Conservation (phyloP, 2,888 invertebrate species). For the Scaptomyza caliginosa region DNA sequence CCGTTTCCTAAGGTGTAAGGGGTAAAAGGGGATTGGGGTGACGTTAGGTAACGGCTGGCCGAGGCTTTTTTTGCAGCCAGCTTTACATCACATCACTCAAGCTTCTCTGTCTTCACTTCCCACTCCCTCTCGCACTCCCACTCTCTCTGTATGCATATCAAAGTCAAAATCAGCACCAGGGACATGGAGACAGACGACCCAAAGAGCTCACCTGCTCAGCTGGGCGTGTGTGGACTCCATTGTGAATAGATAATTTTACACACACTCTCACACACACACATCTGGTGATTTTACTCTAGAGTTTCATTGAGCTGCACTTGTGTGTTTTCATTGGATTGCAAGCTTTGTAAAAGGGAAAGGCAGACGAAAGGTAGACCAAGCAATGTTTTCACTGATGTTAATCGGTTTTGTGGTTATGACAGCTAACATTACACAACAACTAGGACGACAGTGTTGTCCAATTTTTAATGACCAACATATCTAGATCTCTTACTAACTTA, state of each 20-base stretch:
- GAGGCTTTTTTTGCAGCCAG: conserved; percentile 1
- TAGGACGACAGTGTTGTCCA: conserved; percentile 6
- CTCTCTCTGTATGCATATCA: conserved; percentile 61
- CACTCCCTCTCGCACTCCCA: background rate
- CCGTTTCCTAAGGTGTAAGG: conserved; percentile 16
- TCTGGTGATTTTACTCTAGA: conserved; percentile 16
- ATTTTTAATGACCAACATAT: background rate
- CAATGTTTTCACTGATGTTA: conserved; percentile 60
- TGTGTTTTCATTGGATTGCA: conserved; percentile 18
- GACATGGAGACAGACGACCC: conserved; percentile 44
- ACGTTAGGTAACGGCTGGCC: conserved; percentile 24
- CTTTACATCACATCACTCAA: conserved; percentile 61
- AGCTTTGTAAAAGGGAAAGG: background rate
- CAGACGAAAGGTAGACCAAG: background rate
- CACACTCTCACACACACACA: conserved; percentile 3
- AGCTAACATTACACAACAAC: conserved; percentile 68
- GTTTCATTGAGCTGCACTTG: conserved; percentile 42
- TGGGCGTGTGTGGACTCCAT: conserved; percentile 21
- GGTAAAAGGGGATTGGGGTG: background rate
- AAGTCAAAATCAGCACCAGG: conserved; percentile 74
- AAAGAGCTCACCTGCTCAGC: conserved; percentile 36
- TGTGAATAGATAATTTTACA: conserved; percentile 63
- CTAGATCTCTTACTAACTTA: background rate
- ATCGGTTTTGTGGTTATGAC: conserved; percentile 76
- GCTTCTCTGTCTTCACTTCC: conserved; percentile 8